Base-by-base conservation (phyloP, 2,888 invertebrate species). In the Stenodema calcarata region DNA sequence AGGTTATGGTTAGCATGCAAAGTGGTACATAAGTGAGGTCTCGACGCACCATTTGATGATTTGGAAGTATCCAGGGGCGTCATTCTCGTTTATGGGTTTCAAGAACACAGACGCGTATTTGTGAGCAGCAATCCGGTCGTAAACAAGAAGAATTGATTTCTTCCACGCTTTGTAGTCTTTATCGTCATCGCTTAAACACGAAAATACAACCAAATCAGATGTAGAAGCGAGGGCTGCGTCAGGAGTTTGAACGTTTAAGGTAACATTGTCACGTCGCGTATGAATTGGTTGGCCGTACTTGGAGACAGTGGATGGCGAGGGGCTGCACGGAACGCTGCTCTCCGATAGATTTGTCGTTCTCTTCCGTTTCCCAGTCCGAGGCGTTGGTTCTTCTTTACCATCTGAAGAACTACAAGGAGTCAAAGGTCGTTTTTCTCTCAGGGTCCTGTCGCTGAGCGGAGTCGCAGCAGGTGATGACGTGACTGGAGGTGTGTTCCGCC, bases 41-140 rank as follows among this genome's bases (percentile, higher is more conserved):
- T 35, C 35, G 7, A 44, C 44, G 89, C 90, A 92, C 92, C 91
- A 91, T 88, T 94, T 94, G 50, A 98, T 95, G 28, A 96, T 93
- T 80, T 93, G 92, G 89, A 95, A 95, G 91, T 98, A 98, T 0
- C 96, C 96, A 0, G 96, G 96, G 0, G 96, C 96, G 90, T 97
- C 95, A 88, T 97, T 97, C 90, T 97, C 96, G 0, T 95, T 95
- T 82, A 98, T 97, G 0, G 97, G 96, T 47, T 96, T 94, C 0
- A 95, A 92, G 91, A 98, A 98, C 12, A 97, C 92, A 0, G 96
- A 95, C 0, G 98, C 95, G 91, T 95, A 95, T 91, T 97, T 98
- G 91, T 97, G 97, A 0, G 95, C 95, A 82, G 95, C 95, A 62
- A 97, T 91, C 73, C 93, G 92, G 88, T 91, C 95, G 89, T 95